These are phyloP conservation scores for Hozukius guyotensis DNA, from an alignment of 2,797 vertebrate species.

Conservation along the genomic window DNA sequence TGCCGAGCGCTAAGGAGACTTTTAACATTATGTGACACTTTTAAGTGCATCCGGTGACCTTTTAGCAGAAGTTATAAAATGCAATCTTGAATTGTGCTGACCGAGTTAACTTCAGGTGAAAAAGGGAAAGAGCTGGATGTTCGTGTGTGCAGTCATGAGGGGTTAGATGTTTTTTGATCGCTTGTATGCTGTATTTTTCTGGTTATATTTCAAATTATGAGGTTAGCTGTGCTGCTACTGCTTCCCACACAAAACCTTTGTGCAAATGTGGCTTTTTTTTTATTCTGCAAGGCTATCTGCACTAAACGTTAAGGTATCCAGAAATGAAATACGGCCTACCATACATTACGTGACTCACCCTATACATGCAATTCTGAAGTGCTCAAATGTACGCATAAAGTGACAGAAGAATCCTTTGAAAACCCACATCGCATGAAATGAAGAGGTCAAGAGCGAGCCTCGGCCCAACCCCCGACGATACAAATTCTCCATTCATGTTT, in stretches of 20 bases:
- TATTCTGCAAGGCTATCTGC: not conserved
- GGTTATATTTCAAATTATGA: not conserved
- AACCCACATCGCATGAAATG: not conserved
- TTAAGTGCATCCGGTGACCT: slow-evolving; percentile 61
- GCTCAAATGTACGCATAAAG: not conserved
- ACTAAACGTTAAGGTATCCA: too few species aligned
- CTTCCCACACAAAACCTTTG: not conserved
- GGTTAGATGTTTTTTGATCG: not conserved
- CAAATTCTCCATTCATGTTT: slow-evolving; percentile 58
- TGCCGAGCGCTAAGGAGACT: not conserved
- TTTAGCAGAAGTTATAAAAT: slow-evolving; percentile 46
- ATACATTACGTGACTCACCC: not conserved
- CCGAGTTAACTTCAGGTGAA: slow-evolving; percentile 21
- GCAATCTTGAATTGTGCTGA: slow-evolving; percentile 53
- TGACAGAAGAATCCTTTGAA: slow-evolving; percentile 14
- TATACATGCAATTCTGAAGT: not conserved
- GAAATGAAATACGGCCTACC: not conserved
- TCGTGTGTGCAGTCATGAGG: not conserved
- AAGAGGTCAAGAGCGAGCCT: slow-evolving; percentile 19
- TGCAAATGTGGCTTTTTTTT: not conserved
- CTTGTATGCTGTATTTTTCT: not conserved
- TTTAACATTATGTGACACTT: slow-evolving; percentile 55
- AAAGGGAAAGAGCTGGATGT: not conserved
- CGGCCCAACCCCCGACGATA: slow-evolving; percentile 20
- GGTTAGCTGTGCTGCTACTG: not conserved